phyloP scores from a whole-genome alignment of 2,113 vertebrate genomes.

The Nipponia nippon region DNA sequence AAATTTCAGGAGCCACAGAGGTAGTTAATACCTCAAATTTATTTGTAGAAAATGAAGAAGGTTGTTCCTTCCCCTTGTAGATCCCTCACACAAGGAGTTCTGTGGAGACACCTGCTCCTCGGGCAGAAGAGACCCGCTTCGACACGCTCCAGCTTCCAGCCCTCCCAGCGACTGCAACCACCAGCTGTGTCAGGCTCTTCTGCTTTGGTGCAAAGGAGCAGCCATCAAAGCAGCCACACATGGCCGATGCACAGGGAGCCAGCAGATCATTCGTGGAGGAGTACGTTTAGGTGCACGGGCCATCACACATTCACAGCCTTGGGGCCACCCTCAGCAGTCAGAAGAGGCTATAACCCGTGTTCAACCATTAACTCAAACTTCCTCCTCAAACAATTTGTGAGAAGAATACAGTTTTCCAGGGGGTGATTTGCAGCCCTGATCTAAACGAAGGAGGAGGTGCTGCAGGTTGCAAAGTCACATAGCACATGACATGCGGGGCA shows the following conservation, averaged over 20 bases:
- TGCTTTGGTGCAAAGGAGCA: background rate
- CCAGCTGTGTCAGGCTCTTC: background rate
- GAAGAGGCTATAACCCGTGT: background rate
- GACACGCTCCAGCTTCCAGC: background rate
- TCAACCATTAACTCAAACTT: background rate
- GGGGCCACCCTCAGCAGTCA: background rate
- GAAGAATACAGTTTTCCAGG: background rate
- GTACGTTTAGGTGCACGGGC: background rate
- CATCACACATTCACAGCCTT: background rate
- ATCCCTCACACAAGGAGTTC: background rate
- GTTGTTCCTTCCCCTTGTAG: background rate
- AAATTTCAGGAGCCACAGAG: background rate
- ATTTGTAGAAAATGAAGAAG: background rate
- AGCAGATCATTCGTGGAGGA: background rate
- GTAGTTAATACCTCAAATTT: background rate
- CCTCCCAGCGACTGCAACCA: background rate
- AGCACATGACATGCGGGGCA: fast-evolving
- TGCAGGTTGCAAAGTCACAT: background rate
- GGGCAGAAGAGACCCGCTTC: background rate
- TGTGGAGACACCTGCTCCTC: background rate
- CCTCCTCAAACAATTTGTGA: background rate
- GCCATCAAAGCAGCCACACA: too few species aligned
- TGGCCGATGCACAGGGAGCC: fast-evolving
- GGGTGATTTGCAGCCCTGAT: background rate
- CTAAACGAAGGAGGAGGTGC: background rate